These are phyloP conservation scores for Brachyrhaphis roseni DNA, from an alignment of 2,797 vertebrate species.

Conservation along the genomic window DNA sequence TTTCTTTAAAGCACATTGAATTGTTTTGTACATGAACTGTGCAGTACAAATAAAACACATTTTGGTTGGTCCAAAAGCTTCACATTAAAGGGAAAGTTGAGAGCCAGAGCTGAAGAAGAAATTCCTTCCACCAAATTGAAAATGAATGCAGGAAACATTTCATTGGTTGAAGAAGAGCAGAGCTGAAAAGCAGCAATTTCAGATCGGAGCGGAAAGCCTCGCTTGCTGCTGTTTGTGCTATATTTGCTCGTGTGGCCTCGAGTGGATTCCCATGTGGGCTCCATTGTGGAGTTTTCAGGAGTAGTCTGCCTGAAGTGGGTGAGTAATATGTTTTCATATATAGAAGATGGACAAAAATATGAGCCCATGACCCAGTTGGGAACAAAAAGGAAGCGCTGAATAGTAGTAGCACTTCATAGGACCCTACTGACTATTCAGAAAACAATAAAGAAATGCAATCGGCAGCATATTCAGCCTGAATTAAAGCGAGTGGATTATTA, in stretches of 20 bases:
- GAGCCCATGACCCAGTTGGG: slow-evolving; percentile 33
- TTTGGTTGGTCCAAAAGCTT: background rate
- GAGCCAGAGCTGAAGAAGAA: background rate
- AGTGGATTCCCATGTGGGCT: slow-evolving; percentile 19
- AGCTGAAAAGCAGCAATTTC: slow-evolving; percentile 1
- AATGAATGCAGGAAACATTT: background rate
- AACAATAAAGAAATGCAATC: slow-evolving; percentile 30
- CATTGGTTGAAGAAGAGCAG: background rate
- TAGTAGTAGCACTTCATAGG: slow-evolving; percentile 3
- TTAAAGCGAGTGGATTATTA: slow-evolving; percentile 40
- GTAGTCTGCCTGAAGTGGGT: slow-evolving; percentile 17
- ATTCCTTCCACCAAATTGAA: background rate
- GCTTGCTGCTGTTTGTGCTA: slow-evolving; percentile 5
- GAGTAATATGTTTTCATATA: slow-evolving; percentile 28
- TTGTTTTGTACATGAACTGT: too few relatives aligned
- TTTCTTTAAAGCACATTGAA: too few relatives aligned
- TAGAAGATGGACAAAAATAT: slow-evolving; percentile 27
- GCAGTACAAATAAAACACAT: too few relatives aligned
- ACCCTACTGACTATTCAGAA: slow-evolving; percentile 13
- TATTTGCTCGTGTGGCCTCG: slow-evolving; percentile 18
- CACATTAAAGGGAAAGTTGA: background rate
- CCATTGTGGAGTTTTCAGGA: slow-evolving; percentile 5
- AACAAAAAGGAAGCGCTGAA: background rate
- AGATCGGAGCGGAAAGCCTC: background rate
- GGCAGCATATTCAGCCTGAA: slow-evolving; percentile 32